phyloP scores from a whole-genome alignment of 1,140 invertebrate genomes.

The Caenorhabditis remanei region DNA sequence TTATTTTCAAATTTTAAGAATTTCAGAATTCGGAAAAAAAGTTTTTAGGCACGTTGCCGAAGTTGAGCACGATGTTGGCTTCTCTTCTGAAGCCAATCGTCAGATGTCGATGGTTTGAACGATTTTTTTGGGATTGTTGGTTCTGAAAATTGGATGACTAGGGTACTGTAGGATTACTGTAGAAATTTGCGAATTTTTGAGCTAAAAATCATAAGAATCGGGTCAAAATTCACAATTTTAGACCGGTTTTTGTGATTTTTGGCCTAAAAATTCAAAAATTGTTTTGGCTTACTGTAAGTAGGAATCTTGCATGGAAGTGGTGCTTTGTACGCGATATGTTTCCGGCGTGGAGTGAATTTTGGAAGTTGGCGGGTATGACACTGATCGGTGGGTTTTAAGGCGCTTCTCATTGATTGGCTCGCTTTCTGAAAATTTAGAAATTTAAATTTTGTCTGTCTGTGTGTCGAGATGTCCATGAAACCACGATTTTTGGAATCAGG shows the following conservation, averaged over 20 bases:
- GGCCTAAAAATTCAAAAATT: not conserved
- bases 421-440: conserved; percentile 16
- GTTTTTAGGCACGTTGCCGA: not conserved
- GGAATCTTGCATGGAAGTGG: conserved; percentile 36
- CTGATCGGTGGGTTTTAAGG: not conserved
- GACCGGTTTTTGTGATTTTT: not conserved
- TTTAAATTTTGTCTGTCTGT: not conserved
- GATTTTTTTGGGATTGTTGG: conserved; percentile 14
- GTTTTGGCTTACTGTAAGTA: not conserved
- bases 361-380: conserved; percentile 10
- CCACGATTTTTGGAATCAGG: too few species aligned
- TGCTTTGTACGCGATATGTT: conserved; percentile 20
- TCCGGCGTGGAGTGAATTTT: not conserved
- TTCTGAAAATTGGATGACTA: not conserved
- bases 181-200: not conserved
- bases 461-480: too few species aligned
- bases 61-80: conserved; percentile 7
- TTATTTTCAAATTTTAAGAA: not conserved
- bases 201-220: not conserved
- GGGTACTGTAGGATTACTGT: not conserved
- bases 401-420: conserved; percentile 7
- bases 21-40: not conserved
- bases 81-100: conserved; percentile 32
- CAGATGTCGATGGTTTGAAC: conserved; percentile 5
- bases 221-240: not conserved